Evolutionary conservation across 2,113 vertebrate species (phyloP).

Genomic region (Engraulis encrasicolus): DNA sequence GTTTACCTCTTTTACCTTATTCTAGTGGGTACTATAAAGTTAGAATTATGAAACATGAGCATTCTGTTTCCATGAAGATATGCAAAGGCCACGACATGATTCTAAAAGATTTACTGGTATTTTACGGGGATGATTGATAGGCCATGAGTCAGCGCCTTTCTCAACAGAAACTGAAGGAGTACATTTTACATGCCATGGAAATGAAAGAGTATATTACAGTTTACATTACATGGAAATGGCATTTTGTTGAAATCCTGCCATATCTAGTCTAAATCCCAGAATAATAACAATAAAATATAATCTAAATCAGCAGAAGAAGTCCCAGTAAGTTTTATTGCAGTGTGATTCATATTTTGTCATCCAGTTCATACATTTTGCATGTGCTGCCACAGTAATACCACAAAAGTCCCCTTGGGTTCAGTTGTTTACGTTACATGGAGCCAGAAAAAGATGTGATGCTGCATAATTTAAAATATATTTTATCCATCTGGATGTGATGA

Average conservation of each 20-base stretch:
- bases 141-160: background rate
- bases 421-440: background rate
- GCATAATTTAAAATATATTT: background rate
- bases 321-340: background rate
- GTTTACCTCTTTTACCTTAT: no score
- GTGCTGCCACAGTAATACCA: no score
- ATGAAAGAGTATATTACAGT: background rate
- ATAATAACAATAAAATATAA: background rate
- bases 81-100: background rate
- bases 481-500: conserved; percentile 8
- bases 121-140: background rate
- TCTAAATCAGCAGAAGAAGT: background rate
- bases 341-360: conserved; percentile 1
- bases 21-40: no score
- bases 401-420: no score
- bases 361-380: no score
- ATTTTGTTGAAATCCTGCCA: background rate
- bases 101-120: background rate
- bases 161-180: no score
- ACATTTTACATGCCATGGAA: no score
- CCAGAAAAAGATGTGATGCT: background rate
- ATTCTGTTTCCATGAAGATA: background rate
- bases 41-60: background rate
- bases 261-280: no score
- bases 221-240: background rate